A percentile compares a stretch with the other conserved stretches of the same genome.
Evolutionary conservation across 2,113 vertebrate species (phyloP).

Genomic region (Dicaeum eximium): DNA sequence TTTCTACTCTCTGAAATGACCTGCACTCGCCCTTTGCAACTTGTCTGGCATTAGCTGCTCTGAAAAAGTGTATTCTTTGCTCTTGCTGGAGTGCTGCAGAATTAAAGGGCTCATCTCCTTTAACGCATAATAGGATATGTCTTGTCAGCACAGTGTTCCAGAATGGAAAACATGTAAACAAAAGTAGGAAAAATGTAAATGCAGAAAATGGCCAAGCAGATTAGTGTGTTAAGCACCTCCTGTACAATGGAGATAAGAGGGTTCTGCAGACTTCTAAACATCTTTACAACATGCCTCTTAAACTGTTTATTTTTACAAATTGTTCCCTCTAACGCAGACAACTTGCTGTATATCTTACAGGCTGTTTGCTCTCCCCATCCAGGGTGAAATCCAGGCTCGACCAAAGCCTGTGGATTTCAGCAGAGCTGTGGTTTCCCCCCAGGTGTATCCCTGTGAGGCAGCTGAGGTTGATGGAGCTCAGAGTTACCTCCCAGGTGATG

Average conservation of each 20-base stretch:
- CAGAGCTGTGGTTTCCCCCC: not conserved
- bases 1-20: not conserved
- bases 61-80: not conserved
- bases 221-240: slow-evolving; percentile 64
- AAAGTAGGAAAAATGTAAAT: slow-evolving; percentile 58
- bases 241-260: slow-evolving; percentile 63
- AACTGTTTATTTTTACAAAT: slow-evolving; percentile 57
- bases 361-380: not conserved
- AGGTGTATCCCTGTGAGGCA: not conserved
- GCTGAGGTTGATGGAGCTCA: not conserved
- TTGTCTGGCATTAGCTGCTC: not conserved
- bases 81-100: slow-evolving; percentile 3
- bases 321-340: not conserved
- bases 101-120: slow-evolving; percentile 53
- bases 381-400: slow-evolving; percentile 1
- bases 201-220: slow-evolving; percentile 61
- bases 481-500: slow-evolving; percentile 87
- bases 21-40: not conserved
- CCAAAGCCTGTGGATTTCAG: not conserved
- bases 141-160: slow-evolving; percentile 45
- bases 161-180: slow-evolving; percentile 64
- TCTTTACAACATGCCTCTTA: slow-evolving; percentile 43
- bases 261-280: slow-evolving; percentile 38
- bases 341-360: slow-evolving; percentile 1
- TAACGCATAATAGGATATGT: slow-evolving; percentile 53